Percentiles rank a stretch among this genome's conserved stretches.
These are phyloP conservation scores for Baccha elongata DNA, from an alignment of 2,888 invertebrate species.

Conservation along the genomic window DNA sequence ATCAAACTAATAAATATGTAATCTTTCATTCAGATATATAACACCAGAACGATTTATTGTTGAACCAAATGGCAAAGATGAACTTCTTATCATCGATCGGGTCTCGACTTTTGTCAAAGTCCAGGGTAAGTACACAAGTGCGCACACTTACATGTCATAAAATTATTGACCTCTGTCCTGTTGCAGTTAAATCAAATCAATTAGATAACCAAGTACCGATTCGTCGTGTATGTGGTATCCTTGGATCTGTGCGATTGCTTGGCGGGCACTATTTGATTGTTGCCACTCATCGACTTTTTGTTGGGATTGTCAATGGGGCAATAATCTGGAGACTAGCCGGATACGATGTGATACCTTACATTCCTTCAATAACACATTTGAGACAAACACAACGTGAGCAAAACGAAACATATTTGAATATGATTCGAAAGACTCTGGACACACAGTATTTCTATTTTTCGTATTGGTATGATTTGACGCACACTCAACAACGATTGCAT, in stretches of 20 bases:
- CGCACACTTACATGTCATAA: not conserved
- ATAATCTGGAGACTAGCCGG: conserved; percentile 91
- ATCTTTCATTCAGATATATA: conserved; percentile 86
- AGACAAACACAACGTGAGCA: conserved; percentile 92
- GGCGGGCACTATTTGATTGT: conserved; percentile 94
- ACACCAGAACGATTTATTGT: conserved; percentile 95
- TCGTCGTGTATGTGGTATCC: conserved; percentile 92
- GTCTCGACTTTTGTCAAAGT: conserved; percentile 88
- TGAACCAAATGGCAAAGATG: conserved; percentile 89
- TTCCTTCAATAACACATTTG: conserved; percentile 92
- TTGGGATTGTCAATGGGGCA: conserved; percentile 92
- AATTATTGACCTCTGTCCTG: conserved; percentile 8
- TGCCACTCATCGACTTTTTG: conserved; percentile 90
- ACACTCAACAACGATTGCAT: conserved; percentile 93
- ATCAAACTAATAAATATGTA: not conserved
- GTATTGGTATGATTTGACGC: conserved; percentile 96
- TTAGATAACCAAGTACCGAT: conserved; percentile 86
- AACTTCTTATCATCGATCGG: conserved; percentile 93
- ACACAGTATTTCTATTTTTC: conserved; percentile 97
- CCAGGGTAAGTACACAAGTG: conserved; percentile 84
- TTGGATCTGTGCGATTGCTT: conserved; percentile 92
- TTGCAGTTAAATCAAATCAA: conserved; percentile 84
- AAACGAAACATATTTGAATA: conserved; percentile 91
- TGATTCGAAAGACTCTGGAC: conserved; percentile 92
- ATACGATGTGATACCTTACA: conserved; percentile 93